A percentile compares a stretch with the other conserved stretches of the same genome.
phyloP scores from a whole-genome alignment of 2,888 invertebrate species.

The Harpalus rufipes region DNA sequence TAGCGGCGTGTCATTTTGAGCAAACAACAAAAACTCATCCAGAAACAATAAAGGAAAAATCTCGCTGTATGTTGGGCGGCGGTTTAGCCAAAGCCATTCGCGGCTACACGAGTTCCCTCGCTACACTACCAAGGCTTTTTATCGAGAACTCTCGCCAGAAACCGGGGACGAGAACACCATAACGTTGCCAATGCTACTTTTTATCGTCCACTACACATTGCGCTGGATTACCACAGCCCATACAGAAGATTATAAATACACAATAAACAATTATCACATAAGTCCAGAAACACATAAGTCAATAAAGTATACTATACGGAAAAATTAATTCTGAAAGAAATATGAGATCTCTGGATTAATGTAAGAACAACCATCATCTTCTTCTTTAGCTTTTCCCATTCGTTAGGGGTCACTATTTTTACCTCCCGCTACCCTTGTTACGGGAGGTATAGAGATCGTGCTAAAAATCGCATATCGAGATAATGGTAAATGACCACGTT shows the following conservation, averaged over 20 bases:
- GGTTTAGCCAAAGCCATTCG: constrained; percentile 35
- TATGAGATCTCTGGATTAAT: no score
- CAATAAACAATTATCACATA: not conserved
- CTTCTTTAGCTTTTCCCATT: no score
- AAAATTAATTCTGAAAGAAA: no score
- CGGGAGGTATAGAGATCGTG: no score
- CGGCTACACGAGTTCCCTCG: constrained; percentile 50
- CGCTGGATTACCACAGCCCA: constrained; percentile 24
- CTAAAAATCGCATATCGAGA: no score
- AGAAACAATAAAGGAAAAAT: constrained; percentile 66
- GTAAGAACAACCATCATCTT: no score
- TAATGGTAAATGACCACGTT: no score
- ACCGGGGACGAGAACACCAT: not conserved
- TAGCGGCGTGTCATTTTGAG: constrained; percentile 58
- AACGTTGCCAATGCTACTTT: constrained; percentile 44
- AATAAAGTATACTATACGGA: not conserved
- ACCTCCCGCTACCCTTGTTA: no score
- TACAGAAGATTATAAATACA: not conserved
- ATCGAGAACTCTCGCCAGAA: constrained; percentile 51
- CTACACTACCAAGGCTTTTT: constrained; percentile 51
- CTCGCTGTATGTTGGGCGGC: constrained; percentile 38
- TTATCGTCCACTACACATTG: constrained; percentile 26
- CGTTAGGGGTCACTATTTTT: no score
- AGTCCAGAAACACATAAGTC: not conserved
- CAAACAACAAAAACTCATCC: constrained; percentile 67